phyloP scores from a whole-genome alignment of 2,797 vertebrate genomes.

The Diplodus puntazzo region DNA sequence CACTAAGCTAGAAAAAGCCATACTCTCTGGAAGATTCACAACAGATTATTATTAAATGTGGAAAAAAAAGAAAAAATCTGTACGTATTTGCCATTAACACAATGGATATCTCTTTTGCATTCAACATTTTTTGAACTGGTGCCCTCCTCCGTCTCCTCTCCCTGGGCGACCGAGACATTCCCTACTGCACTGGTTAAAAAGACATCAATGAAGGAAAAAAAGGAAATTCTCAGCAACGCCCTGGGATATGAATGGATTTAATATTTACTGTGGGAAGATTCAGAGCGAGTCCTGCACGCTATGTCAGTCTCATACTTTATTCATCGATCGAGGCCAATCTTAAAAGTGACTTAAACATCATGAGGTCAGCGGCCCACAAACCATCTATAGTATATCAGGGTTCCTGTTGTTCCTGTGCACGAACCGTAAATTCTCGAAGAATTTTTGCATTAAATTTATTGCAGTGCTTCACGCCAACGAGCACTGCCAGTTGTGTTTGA shows the following conservation, averaged over 20 bases:
- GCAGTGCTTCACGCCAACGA: conserved; percentile 27
- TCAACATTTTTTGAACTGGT: conserved; percentile 46
- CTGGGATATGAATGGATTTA: conserved; percentile 62
- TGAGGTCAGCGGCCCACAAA: conserved; percentile 42
- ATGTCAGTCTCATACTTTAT: conserved; percentile 58
- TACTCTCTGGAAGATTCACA: conserved; percentile 20
- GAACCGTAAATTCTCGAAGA: conserved; percentile 18
- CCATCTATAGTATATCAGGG: not conserved
- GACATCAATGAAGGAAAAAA: conserved; percentile 42
- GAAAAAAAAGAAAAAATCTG: conserved; percentile 57
- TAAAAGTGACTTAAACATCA: conserved; percentile 51
- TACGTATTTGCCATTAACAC: conserved; percentile 46
- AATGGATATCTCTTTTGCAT: conserved; percentile 53
- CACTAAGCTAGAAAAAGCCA: conserved; percentile 9
- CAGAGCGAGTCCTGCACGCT: conserved; percentile 41
- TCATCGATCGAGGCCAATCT: conserved; percentile 42
- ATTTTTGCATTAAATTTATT: conserved; percentile 34
- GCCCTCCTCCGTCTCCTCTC: conserved; percentile 50
- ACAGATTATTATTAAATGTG: conserved; percentile 48
- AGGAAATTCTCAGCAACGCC: conserved; percentile 47
- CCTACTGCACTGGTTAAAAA: conserved; percentile 60
- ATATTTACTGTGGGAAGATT: conserved; percentile 56
- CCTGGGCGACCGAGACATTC: conserved; percentile 44
- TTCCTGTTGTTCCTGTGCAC: conserved; percentile 24
- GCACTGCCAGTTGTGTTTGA: conserved; percentile 32